These are phyloP conservation scores for Oasisia sp. DNA, from an alignment of 2,888 invertebrate species.

Conservation along the genomic window DNA sequence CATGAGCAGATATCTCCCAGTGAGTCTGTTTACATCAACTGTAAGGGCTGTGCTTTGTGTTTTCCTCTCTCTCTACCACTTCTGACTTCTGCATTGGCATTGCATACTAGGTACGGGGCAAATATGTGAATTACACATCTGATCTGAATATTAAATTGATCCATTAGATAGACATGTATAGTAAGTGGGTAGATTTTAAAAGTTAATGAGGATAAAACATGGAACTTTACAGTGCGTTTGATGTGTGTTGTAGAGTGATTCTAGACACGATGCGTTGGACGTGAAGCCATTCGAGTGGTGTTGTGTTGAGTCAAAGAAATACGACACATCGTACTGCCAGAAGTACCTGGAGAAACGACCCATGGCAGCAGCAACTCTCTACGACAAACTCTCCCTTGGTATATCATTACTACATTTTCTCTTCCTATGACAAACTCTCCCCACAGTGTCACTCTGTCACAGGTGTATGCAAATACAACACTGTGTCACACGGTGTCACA, in stretches of 20 bases:
- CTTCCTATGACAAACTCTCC: not conserved
- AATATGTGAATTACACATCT: too few relatives aligned
- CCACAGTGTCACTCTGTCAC: too few relatives aligned
- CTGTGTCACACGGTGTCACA: too few relatives aligned
- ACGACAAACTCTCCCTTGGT: slow-evolving; percentile 24
- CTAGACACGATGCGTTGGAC: not conserved
- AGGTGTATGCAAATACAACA: too few relatives aligned
- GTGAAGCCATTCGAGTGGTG: slow-evolving; percentile 27
- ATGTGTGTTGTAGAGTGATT: not conserved
- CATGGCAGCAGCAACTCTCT: not conserved
- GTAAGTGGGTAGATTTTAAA: not conserved
- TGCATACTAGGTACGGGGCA: too few relatives aligned
- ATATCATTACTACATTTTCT: not conserved
- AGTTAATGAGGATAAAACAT: not conserved
- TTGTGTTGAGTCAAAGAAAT: slow-evolving; percentile 20
- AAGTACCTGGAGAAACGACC: slow-evolving; percentile 24
- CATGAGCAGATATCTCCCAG: not conserved
- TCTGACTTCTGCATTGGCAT: too few relatives aligned
- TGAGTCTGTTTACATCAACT: not conserved
- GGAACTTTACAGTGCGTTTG: not conserved
- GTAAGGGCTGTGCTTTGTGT: too few relatives aligned
- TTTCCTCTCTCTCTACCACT: too few relatives aligned
- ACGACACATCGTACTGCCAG: slow-evolving; percentile 1
- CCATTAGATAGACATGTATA: too few relatives aligned
- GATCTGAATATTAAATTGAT: too few relatives aligned